A percentile compares a stretch with the other conserved stretches of the same genome.
phyloP scores from a whole-genome alignment of 2,888 invertebrate species.

The Sipha maydis region DNA sequence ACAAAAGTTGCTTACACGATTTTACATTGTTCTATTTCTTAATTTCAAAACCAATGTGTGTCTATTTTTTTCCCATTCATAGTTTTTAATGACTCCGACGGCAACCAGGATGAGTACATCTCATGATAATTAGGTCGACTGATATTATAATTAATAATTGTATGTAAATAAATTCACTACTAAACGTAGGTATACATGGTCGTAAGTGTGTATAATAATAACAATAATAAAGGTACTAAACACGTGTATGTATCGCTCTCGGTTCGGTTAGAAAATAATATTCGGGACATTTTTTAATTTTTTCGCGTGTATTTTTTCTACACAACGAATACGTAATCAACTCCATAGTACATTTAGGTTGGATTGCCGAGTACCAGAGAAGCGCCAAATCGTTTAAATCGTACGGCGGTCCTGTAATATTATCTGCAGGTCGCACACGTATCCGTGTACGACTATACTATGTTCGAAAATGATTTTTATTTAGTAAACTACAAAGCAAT shows the following conservation, averaged over 20 bases:
- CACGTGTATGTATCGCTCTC: background rate
- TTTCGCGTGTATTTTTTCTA: background rate
- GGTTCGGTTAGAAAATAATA: background rate
- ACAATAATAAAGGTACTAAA: background rate
- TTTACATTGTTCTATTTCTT: background rate
- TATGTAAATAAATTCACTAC: background rate
- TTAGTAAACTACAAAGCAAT: too few relatives aligned
- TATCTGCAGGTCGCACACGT: too few relatives aligned
- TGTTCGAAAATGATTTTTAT: too few relatives aligned
- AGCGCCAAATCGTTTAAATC: too few relatives aligned
- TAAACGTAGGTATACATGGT: background rate
- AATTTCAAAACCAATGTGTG: background rate
- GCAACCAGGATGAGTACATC: background rate
- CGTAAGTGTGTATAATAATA: background rate
- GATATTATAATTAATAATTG: slow-evolving; percentile 11
- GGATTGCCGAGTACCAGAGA: too few relatives aligned
- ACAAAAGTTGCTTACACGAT: background rate
- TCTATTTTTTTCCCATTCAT: background rate
- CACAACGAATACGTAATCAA: background rate
- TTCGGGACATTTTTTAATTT: background rate
- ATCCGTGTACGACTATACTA: too few relatives aligned
- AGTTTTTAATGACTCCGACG: background rate
- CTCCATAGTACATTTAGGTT: too few relatives aligned
- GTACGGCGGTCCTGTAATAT: too few relatives aligned
- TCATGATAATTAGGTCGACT: background rate